Conservation (phyloP, 1,140 invertebrate genomes). For the Sminthurides bifidus region DNA sequence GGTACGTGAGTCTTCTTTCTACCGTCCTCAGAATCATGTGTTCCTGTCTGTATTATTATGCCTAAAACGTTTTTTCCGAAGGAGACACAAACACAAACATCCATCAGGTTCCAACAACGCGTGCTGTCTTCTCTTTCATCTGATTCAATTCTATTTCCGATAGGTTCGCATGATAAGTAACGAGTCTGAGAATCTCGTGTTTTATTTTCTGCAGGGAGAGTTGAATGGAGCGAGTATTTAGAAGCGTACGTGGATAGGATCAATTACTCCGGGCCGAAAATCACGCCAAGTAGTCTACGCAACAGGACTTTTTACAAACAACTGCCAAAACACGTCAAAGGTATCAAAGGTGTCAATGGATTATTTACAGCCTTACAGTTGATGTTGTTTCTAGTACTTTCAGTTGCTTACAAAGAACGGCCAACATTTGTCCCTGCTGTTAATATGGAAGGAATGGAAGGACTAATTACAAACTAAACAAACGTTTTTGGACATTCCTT, state of each 20-base stretch:
- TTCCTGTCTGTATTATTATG: neutral
- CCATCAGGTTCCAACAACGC: neutral
- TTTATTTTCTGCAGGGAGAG: slow-evolving; percentile 13
- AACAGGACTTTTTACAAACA: slow-evolving; percentile 13
- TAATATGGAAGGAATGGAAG: neutral
- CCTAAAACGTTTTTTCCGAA: no score
- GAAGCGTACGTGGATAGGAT: slow-evolving; percentile 9
- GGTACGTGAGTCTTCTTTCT: slow-evolving; percentile 39
- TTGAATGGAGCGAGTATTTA: slow-evolving; percentile 24
- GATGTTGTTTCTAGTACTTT: neutral
- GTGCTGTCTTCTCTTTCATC: neutral
- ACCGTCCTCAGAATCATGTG: neutral
- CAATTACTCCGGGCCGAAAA: slow-evolving; percentile 24
- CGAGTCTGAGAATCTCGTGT: neutral
- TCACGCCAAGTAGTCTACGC: slow-evolving; percentile 31
- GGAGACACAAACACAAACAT: neutral
- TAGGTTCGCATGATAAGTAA: neutral
- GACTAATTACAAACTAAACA: neutral
- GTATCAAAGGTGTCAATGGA: slow-evolving; percentile 1
- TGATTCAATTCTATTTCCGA: neutral
- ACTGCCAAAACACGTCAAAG: slow-evolving; percentile 23
- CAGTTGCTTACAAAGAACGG: neutral
- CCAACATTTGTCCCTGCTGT: neutral
- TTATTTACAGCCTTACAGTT: neutral
- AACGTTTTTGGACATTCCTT: neutral